Evolutionary conservation across 2,888 invertebrate genomes (phyloP).

Genomic region (Minunthozetes semirufus): DNA sequence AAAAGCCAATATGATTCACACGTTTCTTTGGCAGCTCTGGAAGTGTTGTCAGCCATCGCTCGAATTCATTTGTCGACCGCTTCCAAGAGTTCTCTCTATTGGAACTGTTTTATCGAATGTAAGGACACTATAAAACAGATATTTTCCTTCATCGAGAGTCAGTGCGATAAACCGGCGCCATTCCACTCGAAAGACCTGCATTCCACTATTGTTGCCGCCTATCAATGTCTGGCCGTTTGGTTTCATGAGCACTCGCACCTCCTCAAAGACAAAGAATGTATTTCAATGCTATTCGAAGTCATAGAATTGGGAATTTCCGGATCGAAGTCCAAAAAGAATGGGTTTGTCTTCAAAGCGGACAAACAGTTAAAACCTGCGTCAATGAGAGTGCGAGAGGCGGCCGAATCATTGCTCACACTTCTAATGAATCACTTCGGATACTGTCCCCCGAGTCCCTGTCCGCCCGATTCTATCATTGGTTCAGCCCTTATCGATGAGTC

Average conservation of each 20-base stretch:
- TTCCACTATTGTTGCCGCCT: slow-evolving; percentile 74
- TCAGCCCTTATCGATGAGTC: slow-evolving; percentile 84
- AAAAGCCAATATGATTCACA: slow-evolving; percentile 65
- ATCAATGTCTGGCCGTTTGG: slow-evolving; percentile 64
- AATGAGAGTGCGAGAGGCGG: slow-evolving; percentile 93
- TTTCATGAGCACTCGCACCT: slow-evolving; percentile 81
- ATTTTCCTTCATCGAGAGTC: slow-evolving; percentile 93
- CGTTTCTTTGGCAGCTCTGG: slow-evolving; percentile 85
- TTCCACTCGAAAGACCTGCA: slow-evolving; percentile 85
- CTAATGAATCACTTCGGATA: slow-evolving; percentile 54
- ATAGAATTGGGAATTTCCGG: slow-evolving; percentile 97
- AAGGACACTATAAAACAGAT: slow-evolving; percentile 92
- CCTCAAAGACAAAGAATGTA: slow-evolving; percentile 80
- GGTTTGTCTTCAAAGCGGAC: slow-evolving; percentile 69
- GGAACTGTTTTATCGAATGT: slow-evolving; percentile 56
- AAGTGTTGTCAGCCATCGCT: slow-evolving; percentile 80
- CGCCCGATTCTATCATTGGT: slow-evolving; percentile 62
- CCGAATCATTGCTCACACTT: slow-evolving; percentile 61
- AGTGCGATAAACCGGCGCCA: slow-evolving; percentile 87
- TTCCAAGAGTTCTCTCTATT: not conserved
- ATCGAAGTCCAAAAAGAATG: slow-evolving; percentile 60
- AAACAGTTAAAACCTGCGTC: slow-evolving; percentile 95
- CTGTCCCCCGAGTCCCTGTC: slow-evolving; percentile 69
- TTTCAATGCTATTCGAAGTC: slow-evolving; percentile 88
- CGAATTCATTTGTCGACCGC: slow-evolving; percentile 66